Base-by-base conservation (phyloP, 2,888 invertebrate species). In the Tethea ocularis region DNA sequence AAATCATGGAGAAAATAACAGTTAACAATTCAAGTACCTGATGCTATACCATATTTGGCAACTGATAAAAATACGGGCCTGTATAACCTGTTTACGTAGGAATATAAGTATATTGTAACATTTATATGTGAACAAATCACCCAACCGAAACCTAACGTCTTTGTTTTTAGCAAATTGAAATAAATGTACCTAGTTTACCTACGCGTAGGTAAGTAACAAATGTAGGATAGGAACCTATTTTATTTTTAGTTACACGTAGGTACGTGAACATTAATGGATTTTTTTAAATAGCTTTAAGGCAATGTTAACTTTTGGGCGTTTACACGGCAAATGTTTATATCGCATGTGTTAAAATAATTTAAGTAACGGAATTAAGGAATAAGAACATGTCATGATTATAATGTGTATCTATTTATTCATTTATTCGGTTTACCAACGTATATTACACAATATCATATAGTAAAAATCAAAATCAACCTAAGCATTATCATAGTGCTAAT, bases 71-170 rank as follows among this genome's bases (percentile, higher is more conserved):
- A n/a, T n/a, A n/a, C n/a, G 6, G 38, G n/a, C 38, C 38, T 38
- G 38, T 38, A 38, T 38, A 38, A 38, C 38, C 4, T n/a, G 10
- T 36, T 7, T 1, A 38, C 5, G 2, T 13, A 33, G 13, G 33
- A 8, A 8, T 29, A 29, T 13, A 13, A n/a, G 46, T 46, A 10
- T 15, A 46, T 46, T 15, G 15, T 8, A 38, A 17, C 5, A 38
- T 38, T 29, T 36, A 36, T n/a, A 20, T 46, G 46, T 10, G 46
- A 46, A 46, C 46, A 72, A 70, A 66, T 75, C 74, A 75, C 69
- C 84, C 74, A 68, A 77, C 78, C 80, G 78, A 71, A 73, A 78
- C 82, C 70, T 71, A 74, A 78, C 74, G 73, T 75, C 79, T 75
- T 77, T 77, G 80, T 76, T 81, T 46, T 74, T 75, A 66, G 62